Evolutionary conservation across 2,797 vertebrate species (phyloP).

Genomic region (Gastrophryne carolinensis): DNA sequence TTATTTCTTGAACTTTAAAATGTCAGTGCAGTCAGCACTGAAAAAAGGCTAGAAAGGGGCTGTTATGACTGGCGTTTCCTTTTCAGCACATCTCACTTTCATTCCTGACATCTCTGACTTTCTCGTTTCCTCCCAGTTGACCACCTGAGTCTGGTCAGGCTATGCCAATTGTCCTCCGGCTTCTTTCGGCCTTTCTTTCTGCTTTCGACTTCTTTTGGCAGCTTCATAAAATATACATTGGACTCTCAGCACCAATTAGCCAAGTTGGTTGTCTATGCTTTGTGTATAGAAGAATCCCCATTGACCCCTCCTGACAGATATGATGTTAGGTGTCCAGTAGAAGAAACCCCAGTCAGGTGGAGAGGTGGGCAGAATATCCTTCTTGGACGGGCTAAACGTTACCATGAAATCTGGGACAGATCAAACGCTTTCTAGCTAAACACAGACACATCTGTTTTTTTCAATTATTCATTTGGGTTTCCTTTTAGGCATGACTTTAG

Average conservation of each 20-base stretch:
- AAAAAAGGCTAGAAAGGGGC: too few species aligned
- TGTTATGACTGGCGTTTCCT: too few species aligned
- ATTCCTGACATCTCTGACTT: too few species aligned
- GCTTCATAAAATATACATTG: conserved; percentile 32
- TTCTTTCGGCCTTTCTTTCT: background rate
- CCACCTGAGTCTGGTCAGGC: too few species aligned
- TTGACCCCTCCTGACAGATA: background rate
- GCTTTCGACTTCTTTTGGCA: background rate
- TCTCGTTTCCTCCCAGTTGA: background rate
- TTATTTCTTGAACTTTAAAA: too few species aligned
- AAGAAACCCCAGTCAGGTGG: background rate
- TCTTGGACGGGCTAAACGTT: background rate
- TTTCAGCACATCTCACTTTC: too few species aligned
- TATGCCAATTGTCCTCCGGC: conserved; percentile 16
- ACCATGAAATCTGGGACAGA: too few species aligned
- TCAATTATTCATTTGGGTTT: too few species aligned
- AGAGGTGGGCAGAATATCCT: background rate
- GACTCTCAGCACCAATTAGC: conserved; percentile 18
- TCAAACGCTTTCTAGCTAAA: too few species aligned
- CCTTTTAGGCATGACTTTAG: too few species aligned
- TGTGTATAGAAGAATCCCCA: background rate
- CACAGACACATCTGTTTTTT: too few species aligned
- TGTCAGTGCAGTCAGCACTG: too few species aligned
- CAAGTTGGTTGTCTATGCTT: background rate
- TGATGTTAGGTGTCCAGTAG: background rate